phyloP scores from a whole-genome alignment of 1,140 invertebrate genomes.

The Aphelinus atriplicis region DNA sequence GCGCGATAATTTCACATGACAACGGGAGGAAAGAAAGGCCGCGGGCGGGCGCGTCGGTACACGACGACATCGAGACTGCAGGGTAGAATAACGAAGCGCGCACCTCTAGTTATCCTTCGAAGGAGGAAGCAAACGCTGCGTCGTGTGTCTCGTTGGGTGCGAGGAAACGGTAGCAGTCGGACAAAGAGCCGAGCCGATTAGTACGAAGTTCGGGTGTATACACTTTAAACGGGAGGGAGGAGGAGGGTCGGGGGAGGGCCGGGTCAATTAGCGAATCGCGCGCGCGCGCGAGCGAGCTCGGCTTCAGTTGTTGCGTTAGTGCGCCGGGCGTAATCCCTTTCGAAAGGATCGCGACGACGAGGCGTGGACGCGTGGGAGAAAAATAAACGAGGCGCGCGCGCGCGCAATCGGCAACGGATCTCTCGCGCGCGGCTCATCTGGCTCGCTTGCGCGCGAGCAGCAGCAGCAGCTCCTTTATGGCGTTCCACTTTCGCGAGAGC shows the following conservation, averaged over 20 bases:
- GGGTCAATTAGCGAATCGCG: not conserved
- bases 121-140: no score
- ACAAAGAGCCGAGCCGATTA: no score
- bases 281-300: not conserved
- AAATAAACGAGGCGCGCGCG: constrained; percentile 54
- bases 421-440: constrained; percentile 32
- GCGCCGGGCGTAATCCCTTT: constrained; percentile 27
- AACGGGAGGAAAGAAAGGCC: no score
- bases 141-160: no score
- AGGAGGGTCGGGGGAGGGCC: not conserved
- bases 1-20: no score
- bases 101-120: no score
- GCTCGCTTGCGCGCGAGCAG: constrained; percentile 3
- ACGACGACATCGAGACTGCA: no score
- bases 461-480: constrained; percentile 60
- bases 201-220: not conserved
- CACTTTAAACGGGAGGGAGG: not conserved
- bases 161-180: not conserved
- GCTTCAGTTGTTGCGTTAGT: constrained; percentile 9
- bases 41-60: no score
- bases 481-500: constrained; percentile 60
- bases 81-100: no score
- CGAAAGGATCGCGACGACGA: constrained; percentile 27
- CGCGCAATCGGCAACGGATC: constrained; percentile 50
- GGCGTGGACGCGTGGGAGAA: constrained; percentile 52